These are phyloP conservation scores for Myotis brandtii DNA, from an alignment of 2,113 vertebrate species.

Conservation along the genomic window DNA sequence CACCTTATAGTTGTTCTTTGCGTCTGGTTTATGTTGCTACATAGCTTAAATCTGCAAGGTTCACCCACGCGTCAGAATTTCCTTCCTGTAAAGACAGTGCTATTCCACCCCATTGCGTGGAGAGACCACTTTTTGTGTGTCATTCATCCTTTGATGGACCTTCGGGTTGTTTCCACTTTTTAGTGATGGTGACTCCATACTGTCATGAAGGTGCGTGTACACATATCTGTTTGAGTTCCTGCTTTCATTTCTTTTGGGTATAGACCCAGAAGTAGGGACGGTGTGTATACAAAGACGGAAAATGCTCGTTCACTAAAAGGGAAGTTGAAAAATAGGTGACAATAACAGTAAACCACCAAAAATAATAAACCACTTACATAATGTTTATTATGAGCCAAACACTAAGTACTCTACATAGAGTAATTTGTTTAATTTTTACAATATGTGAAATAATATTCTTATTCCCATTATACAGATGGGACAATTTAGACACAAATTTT, in stretches of 20 bases:
- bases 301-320: neutral
- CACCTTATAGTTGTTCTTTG: neutral
- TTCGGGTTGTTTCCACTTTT: neutral
- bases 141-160: no score
- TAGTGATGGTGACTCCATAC: neutral
- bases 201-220: neutral
- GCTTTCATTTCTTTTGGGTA: neutral
- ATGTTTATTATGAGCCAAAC: neutral
- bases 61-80: neutral
- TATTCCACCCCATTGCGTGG: neutral
- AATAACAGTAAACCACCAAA: neutral
- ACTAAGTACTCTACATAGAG: neutral
- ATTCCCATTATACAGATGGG: neutral
- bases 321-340: neutral
- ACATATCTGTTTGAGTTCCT: neutral
- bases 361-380: neutral
- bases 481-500: neutral
- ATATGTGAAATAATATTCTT: neutral
- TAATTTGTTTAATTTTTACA: neutral
- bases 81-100: neutral
- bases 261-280: neutral
- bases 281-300: neutral
- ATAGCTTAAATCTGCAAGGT: no score
- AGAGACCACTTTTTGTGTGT: neutral
- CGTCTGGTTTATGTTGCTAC: neutral